Percentiles rank a stretch among this genome's conserved stretches.
Evolutionary conservation across 2,113 vertebrate genomes (phyloP).

Genomic region (Tupaia chinensis): DNA sequence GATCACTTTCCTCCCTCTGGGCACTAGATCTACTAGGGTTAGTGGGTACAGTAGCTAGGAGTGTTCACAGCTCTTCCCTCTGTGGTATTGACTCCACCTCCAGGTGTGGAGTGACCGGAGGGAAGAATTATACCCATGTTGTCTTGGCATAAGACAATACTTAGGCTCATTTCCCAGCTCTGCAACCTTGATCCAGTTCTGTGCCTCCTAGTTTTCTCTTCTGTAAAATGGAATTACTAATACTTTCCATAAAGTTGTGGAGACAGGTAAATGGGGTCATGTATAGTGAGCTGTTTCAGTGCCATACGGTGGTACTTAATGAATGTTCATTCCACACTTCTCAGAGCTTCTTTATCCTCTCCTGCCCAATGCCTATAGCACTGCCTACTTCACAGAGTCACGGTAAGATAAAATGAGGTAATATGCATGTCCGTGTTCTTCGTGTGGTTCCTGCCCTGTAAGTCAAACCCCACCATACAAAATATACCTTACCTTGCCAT

Average conservation of each 20-base stretch:
- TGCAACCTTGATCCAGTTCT: not conserved
- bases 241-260: not conserved
- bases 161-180: not conserved
- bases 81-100: not conserved
- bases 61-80: not conserved
- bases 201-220: not conserved
- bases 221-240: not conserved
- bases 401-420: not conserved
- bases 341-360: not conserved
- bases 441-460: not conserved
- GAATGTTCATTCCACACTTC: not conserved
- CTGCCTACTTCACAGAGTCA: not conserved
- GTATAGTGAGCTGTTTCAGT: not conserved
- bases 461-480: not conserved
- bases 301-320: not conserved
- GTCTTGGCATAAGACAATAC: not conserved
- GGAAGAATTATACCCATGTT: not conserved
- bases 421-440: not conserved
- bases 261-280: not conserved
- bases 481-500: not conserved
- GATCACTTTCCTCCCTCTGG: not conserved
- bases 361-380: not conserved
- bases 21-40: not conserved
- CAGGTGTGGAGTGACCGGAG: not conserved
- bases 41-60: not conserved